These are phyloP conservation scores for Cepaea hortensis DNA, from an alignment of 2,888 invertebrate genomes.

Conservation along the genomic window DNA sequence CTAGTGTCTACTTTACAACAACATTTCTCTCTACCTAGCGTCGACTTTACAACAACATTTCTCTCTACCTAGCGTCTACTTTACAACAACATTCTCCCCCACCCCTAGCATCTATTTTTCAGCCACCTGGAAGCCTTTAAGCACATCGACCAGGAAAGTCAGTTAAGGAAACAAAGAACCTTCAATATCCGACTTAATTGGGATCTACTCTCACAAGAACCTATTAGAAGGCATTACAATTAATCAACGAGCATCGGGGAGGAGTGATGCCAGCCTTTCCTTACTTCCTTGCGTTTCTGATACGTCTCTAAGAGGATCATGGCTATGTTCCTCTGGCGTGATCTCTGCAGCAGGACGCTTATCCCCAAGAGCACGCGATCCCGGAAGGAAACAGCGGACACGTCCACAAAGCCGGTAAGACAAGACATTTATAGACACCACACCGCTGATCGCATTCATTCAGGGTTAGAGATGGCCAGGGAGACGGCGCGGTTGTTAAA, in stretches of 20 bases:
- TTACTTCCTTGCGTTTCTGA: background rate
- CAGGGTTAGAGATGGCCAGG: too few species aligned
- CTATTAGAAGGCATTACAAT: conserved; percentile 38
- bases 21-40: too few species aligned
- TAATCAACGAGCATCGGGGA: conserved; percentile 30
- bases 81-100: too few species aligned
- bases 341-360: background rate
- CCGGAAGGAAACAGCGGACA: background rate
- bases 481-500: too few species aligned
- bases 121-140: background rate
- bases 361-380: conserved; percentile 24
- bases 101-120: background rate
- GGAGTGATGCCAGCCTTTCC: background rate
- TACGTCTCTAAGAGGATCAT: conserved; percentile 27
- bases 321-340: background rate
- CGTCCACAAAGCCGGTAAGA: background rate
- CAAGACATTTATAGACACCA: background rate
- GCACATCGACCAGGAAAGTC: conserved; percentile 19
- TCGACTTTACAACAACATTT: too few species aligned
- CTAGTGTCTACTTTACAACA: too few species aligned
- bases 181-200: conserved; percentile 8
- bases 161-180: conserved; percentile 16
- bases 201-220: conserved; percentile 20
- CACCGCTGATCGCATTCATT: too few species aligned
- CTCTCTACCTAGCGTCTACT: too few species aligned